Percentiles rank a stretch among this genome's conserved stretches.
Evolutionary conservation across 2,113 vertebrate genomes (phyloP).

Genomic region (Colossoma macropomum): DNA sequence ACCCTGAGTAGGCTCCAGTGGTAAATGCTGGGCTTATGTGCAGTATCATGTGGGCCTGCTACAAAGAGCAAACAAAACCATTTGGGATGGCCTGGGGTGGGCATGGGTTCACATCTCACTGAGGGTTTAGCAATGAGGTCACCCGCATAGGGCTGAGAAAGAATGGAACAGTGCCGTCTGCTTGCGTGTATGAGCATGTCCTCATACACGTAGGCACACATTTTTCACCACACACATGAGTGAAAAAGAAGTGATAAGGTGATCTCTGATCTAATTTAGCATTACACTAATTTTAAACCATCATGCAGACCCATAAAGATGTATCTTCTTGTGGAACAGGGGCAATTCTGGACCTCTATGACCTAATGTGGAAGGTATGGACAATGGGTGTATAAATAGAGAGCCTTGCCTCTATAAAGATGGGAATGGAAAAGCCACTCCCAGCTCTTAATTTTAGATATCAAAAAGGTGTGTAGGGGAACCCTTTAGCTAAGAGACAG

Average conservation of each 20-base stretch:
- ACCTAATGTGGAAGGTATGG: slow-evolving; percentile 28
- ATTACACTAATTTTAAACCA: no score
- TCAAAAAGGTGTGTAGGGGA: not conserved
- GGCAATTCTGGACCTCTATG: slow-evolving; percentile 13
- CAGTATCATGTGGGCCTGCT: slow-evolving; percentile 68
- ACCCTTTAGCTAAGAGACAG: not conserved
- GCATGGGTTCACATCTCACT: slow-evolving; percentile 65
- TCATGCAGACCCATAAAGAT: not conserved
- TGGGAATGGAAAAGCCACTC: slow-evolving; percentile 6
- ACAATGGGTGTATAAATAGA: slow-evolving; percentile 41
- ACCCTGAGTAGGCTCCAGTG: slow-evolving; percentile 67
- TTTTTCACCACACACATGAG: no score
- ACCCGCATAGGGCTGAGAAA: slow-evolving; percentile 37
- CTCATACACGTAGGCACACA: slow-evolving; percentile 5
- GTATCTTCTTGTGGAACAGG: not conserved
- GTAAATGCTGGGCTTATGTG: slow-evolving; percentile 74
- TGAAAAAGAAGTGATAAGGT: no score
- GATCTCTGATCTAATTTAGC: no score
- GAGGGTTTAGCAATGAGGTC: slow-evolving; percentile 69
- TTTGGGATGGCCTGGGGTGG: slow-evolving; percentile 67
- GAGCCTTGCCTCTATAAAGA: slow-evolving; percentile 11
- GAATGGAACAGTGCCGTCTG: slow-evolving; percentile 25
- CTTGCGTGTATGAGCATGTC: slow-evolving; percentile 21
- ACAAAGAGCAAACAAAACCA: slow-evolving; percentile 78
- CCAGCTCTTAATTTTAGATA: not conserved